Conservation (phyloP, 2,113 vertebrate genomes). For the Nyctibius bracteatus region DNA sequence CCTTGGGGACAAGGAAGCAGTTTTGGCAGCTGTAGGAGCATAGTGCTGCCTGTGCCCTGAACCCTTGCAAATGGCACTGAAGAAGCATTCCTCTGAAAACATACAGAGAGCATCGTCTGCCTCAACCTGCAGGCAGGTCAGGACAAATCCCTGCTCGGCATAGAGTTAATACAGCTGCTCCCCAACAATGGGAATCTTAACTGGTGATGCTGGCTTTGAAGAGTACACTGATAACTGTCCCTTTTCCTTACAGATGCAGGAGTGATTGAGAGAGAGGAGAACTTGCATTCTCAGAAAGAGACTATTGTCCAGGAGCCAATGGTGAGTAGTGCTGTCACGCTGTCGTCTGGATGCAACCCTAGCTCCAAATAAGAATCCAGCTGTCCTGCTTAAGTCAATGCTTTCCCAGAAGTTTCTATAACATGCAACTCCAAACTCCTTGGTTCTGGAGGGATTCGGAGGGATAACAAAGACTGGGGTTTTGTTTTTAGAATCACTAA, state of each 20-base stretch:
- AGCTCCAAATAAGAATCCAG: background rate
- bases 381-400: background rate
- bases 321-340: background rate
- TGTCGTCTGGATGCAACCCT: background rate
- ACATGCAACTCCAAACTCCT: background rate
- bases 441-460: background rate
- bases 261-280: conserved; percentile 54
- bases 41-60: background rate
- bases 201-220: background rate
- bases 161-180: background rate
- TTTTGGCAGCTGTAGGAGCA: background rate
- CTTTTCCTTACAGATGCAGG: conserved; percentile 58
- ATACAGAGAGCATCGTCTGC: background rate
- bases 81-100: background rate
- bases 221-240: background rate
- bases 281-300: background rate
- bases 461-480: fast-evolving
- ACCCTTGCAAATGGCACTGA: background rate
- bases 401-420: background rate
- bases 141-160: background rate
- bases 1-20: background rate
- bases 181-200: background rate
- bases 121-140: background rate
- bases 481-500: fast-evolving
- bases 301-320: background rate